phyloP scores from a whole-genome alignment of 2,797 vertebrate genomes.

The Arnoldichthys spilopterus region DNA sequence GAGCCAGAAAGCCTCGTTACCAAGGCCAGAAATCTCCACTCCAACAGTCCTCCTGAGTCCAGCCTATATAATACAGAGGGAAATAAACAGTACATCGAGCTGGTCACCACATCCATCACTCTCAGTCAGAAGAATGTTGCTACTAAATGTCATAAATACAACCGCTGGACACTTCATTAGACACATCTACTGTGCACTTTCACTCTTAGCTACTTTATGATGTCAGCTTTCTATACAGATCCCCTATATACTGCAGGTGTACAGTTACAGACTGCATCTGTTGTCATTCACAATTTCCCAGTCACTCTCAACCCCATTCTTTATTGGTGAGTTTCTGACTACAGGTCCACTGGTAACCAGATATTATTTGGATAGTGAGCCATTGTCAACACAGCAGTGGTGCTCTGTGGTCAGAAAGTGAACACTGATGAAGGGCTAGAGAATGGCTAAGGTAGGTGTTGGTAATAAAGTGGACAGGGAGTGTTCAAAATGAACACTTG shows the following conservation, averaged over 20 bases:
- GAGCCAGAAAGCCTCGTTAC: constrained; percentile 61
- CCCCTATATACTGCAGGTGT: background rate
- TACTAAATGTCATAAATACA: background rate
- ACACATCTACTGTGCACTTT: background rate
- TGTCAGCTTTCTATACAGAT: background rate
- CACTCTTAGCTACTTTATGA: background rate
- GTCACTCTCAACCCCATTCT: background rate
- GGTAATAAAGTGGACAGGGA: background rate
- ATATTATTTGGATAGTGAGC: background rate
- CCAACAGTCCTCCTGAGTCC: constrained; percentile 69
- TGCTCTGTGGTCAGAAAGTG: background rate
- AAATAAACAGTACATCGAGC: background rate
- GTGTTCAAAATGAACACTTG: background rate
- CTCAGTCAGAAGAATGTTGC: background rate
- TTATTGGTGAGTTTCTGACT: background rate
- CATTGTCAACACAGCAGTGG: background rate
- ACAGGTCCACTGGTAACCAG: background rate
- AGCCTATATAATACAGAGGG: constrained; percentile 36
- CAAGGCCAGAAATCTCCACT: constrained; percentile 72
- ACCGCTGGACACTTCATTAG: background rate
- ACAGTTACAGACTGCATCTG: background rate
- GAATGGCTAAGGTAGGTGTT: background rate
- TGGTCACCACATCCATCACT: background rate
- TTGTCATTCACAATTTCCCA: background rate
- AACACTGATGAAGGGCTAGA: background rate